A percentile compares a stretch with the other conserved stretches of the same genome.
Conservation (phyloP, 2,888 invertebrate species). For the Ernsta delagoae region DNA sequence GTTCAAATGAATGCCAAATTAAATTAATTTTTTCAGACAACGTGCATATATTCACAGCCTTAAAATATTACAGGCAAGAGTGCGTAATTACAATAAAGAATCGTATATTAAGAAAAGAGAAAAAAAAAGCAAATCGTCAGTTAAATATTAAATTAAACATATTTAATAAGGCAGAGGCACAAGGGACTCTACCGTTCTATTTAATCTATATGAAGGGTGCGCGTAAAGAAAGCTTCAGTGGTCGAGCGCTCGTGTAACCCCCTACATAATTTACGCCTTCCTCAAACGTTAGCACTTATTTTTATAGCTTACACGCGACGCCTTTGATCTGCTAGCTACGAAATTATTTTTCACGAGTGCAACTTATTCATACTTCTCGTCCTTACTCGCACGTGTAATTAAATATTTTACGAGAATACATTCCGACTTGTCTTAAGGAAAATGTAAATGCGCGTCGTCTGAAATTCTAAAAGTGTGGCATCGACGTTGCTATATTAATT, state of each 20-base stretch:
- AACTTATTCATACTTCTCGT: conserved; percentile 14
- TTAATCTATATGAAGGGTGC: neutral
- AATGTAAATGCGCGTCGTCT: conserved; percentile 13
- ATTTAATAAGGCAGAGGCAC: neutral
- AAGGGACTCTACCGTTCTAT: neutral
- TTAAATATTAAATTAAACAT: too few relatives aligned
- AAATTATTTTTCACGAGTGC: conserved; percentile 30
- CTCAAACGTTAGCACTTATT: conserved; percentile 61
- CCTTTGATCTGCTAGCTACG: conserved; percentile 30
- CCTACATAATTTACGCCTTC: conserved; percentile 56
- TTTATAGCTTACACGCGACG: conserved; percentile 31
- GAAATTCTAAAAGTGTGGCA: too few relatives aligned
- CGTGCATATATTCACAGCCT: too few relatives aligned
- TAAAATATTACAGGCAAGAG: too few relatives aligned
- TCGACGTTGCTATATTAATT: too few relatives aligned
- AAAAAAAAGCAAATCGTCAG: neutral
- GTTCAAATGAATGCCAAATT: too few relatives aligned
- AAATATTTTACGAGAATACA: conserved; percentile 20
- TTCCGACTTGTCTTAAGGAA: neutral
- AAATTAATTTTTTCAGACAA: too few relatives aligned
- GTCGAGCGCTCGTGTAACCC: conserved; percentile 45
- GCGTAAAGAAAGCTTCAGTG: conserved; percentile 42
- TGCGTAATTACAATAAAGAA: too few relatives aligned
- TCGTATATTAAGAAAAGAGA: neutral
- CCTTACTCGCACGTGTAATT: conserved; percentile 21